Conservation (phyloP, 2,888 invertebrate species). For the Achlya flavicornis region DNA sequence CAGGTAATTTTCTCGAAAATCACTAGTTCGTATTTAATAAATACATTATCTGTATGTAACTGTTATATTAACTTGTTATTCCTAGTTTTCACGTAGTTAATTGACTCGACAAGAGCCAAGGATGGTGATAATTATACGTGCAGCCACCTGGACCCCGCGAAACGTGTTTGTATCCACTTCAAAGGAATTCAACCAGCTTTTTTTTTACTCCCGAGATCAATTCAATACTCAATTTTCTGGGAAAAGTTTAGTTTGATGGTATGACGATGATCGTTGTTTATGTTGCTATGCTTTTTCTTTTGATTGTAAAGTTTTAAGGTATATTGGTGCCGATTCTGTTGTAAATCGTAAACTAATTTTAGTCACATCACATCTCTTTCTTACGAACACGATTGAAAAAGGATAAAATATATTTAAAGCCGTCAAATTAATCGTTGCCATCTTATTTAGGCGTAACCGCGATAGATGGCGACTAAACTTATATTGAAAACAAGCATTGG, state of each 20-base stretch:
- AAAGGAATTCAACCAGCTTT: conserved; percentile 26
- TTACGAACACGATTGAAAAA: too few species aligned
- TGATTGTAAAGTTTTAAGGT: too few species aligned
- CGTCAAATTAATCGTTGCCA: too few species aligned
- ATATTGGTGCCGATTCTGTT: too few species aligned
- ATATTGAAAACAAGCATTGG: too few species aligned
- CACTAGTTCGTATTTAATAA: background rate
- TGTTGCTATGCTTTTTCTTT: too few species aligned
- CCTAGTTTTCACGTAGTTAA: conserved; percentile 18
- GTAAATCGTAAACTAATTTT: too few species aligned
- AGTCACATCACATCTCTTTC: too few species aligned
- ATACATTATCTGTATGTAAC: background rate
- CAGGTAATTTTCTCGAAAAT: too few species aligned
- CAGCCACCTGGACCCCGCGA: conserved; percentile 50
- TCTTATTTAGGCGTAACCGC: too few species aligned
- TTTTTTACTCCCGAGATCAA: background rate
- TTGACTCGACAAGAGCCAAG: conserved; percentile 52
- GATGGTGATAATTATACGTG: conserved; percentile 37
- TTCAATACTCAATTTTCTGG: background rate
- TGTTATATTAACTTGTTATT: background rate
- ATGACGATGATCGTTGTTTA: background rate
- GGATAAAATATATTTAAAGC: too few species aligned
- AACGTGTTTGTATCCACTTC: conserved; percentile 40
- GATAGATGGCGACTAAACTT: too few species aligned
- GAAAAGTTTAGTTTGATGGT: conserved; percentile 7